Evolutionary conservation across 1,140 invertebrate species (phyloP).

Genomic region (Drosophila novamexicana): DNA sequence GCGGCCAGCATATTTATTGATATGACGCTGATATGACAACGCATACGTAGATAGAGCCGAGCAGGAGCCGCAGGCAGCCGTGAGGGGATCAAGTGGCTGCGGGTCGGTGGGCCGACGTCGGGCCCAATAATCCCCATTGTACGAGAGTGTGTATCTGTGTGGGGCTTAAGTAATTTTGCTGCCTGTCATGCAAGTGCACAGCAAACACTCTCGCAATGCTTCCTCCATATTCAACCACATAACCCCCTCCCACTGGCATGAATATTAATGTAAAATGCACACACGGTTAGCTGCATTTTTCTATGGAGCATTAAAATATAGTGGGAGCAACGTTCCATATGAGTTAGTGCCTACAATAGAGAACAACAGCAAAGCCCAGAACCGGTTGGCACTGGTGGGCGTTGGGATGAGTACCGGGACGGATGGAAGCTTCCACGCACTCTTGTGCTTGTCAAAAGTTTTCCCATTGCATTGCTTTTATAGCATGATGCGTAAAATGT

Average conservation of each 20-base stretch:
- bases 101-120: slow-evolving; percentile 25
- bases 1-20: slow-evolving; percentile 75
- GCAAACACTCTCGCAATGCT: slow-evolving; percentile 58
- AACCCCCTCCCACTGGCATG: slow-evolving; percentile 48
- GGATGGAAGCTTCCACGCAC: not conserved
- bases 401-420: not conserved
- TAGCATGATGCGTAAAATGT: slow-evolving; percentile 75
- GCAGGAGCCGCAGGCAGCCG: slow-evolving; percentile 1
- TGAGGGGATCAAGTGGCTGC: slow-evolving; percentile 35
- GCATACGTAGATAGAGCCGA: slow-evolving; percentile 16
- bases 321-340: slow-evolving; percentile 77
- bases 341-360: slow-evolving; percentile 75
- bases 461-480: slow-evolving; percentile 56
- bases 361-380: slow-evolving; percentile 10
- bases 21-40: slow-evolving; percentile 79
- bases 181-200: slow-evolving; percentile 71
- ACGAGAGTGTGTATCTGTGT: slow-evolving; percentile 11
- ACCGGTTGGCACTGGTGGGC: not conserved
- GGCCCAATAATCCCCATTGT: slow-evolving; percentile 56
- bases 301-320: slow-evolving; percentile 79
- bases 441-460: slow-evolving; percentile 70
- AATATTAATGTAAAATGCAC: slow-evolving; percentile 81
- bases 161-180: slow-evolving; percentile 77
- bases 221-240: not conserved
- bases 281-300: slow-evolving; percentile 80